These are phyloP conservation scores for Sorex fumeus DNA, from an alignment of 2,113 vertebrate species.

Conservation along the genomic window DNA sequence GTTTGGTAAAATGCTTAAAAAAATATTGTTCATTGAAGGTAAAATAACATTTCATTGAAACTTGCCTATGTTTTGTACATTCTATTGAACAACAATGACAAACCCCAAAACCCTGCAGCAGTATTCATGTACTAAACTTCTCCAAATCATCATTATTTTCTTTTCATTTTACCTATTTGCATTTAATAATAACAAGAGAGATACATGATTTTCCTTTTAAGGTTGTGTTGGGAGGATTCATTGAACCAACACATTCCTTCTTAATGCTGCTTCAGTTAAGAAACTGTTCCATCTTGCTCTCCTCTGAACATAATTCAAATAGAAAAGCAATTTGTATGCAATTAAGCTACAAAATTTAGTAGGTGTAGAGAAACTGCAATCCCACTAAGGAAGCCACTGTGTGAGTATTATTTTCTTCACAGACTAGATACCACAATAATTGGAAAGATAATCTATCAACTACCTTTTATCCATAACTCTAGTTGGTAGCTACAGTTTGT, in stretches of 20 bases:
- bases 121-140: background rate
- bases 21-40: background rate
- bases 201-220: constrained; percentile 49
- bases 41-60: constrained; percentile 32
- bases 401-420: background rate
- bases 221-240: constrained; percentile 26
- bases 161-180: constrained; percentile 39
- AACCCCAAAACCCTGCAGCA: background rate
- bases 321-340: constrained; percentile 45
- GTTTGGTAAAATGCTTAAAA: constrained; percentile 31
- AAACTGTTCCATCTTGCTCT: background rate
- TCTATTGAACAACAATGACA: background rate
- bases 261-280: background rate
- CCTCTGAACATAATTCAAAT: constrained; percentile 58
- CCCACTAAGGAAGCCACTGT: background rate
- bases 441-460: background rate
- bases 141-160: constrained; percentile 43
- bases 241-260: constrained; percentile 15
- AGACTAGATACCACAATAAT: background rate
- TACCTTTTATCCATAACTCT: background rate
- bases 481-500: background rate
- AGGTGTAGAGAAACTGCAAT: background rate
- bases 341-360: constrained; percentile 26
- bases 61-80: constrained; percentile 12
- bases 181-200: constrained; percentile 42